Conservation (phyloP, 2,797 vertebrate genomes). For the Loris lydekkerianus region DNA sequence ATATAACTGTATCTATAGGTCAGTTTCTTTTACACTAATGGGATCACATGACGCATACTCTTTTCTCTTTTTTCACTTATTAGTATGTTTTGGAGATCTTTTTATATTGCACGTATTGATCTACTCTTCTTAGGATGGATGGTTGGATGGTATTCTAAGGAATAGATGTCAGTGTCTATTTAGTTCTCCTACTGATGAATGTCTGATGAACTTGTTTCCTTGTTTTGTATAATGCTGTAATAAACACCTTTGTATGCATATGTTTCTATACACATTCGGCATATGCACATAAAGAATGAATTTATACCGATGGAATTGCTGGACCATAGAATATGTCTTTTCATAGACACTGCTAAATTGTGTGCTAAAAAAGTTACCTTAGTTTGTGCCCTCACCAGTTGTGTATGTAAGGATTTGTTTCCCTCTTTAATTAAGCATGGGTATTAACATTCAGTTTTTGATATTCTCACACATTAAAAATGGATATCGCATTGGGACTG, state of each 20-base stretch:
- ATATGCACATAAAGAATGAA: background rate
- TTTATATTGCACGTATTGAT: background rate
- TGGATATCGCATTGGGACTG: background rate
- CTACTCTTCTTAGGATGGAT: background rate
- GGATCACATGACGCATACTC: background rate
- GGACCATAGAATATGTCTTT: background rate
- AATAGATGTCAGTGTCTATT: background rate
- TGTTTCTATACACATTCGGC: background rate
- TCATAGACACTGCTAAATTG: background rate
- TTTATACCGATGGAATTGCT: background rate
- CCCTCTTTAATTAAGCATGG: accelerated
- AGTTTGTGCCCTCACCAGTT: background rate
- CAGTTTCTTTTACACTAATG: background rate
- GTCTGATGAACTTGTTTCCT: background rate
- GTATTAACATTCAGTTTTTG: background rate
- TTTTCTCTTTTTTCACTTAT: background rate
- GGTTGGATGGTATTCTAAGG: background rate
- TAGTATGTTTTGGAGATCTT: background rate
- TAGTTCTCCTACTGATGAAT: background rate
- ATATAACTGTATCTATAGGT: background rate
- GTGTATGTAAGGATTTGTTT: background rate
- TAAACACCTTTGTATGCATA: background rate
- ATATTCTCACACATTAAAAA: background rate
- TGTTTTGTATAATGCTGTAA: background rate
- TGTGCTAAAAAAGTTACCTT: background rate